Evolutionary conservation across 92 coral and sea anemone genomes (phyloP), one percentile per base, ranked within the genome.

Genomic region (Zoanthus sansibaricus): DNA sequence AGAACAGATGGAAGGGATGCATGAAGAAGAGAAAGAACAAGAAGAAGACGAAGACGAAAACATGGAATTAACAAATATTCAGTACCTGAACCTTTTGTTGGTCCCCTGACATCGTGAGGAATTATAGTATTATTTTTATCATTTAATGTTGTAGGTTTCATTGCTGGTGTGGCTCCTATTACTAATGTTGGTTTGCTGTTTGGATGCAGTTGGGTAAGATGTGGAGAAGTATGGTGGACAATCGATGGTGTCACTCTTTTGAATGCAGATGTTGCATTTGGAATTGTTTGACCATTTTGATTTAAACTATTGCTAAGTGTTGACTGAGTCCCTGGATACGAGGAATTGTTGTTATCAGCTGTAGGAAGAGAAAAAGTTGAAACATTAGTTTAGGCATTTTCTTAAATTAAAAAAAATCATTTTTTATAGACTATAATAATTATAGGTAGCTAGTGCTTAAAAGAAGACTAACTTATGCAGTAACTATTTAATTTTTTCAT

Each of bases 11-110:
- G 58, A 76, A 44, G 44, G 76, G 37, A 10, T 61, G 18, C 45
- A 85, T 16, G 92, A 89, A 70, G 90, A 87, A 37, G 42, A 37
- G 3, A 37, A 37, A 37, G 42, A 37, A 42, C 78, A 88, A 21
- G 73, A 82, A 42, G 85, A 88, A 21, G 73, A 82, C 30, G 85
- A 74, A 56, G 77, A 56, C n/a, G 31, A 76, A 33, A 14, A 20
- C 20, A n/a, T 3, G 20, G 44, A 76, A 52, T 13, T 30, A 49
- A 0, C 10, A 11, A 0, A 37, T 17, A 62, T 9, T 8, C 73
- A 69, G 30, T 52, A 76, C 82, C 82, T 76, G 82, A 76, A 3
- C 32, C 67, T 30, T 8, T 16, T 54, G 64, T 3, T 20, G 82
- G 47, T 0, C 82, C n/a, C 15, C 21, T 52, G 64, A 25, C 67